Conservation (phyloP, 1,140 invertebrate genomes). For the Meloidogyne chitwoodi region DNA sequence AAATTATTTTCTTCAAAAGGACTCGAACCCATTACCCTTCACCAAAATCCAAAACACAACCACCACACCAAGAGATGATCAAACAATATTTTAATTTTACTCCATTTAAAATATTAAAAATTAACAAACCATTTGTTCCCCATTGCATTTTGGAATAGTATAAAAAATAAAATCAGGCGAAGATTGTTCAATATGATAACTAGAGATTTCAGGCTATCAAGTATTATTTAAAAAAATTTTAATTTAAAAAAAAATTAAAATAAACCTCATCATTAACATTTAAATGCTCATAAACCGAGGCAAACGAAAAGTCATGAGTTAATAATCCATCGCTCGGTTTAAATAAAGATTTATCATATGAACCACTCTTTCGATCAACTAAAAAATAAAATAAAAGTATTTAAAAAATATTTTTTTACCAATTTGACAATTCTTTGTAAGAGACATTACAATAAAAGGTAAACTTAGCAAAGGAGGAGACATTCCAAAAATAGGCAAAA, state of each 20-base stretch:
- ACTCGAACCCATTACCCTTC: background rate
- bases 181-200: conserved; percentile 2
- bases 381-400: background rate
- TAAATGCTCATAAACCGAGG: conserved; percentile 23
- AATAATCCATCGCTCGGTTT: background rate
- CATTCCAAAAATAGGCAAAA: background rate
- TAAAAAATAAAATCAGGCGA: conserved; percentile 27
- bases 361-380: background rate
- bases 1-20: too few relatives aligned
- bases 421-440: background rate
- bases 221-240: background rate
- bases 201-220: conserved; percentile 14
- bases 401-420: background rate
- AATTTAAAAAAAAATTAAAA: background rate
- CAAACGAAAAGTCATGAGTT: conserved; percentile 13
- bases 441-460: background rate
- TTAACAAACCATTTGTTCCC: background rate
- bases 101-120: too few relatives aligned
- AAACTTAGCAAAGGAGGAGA: background rate
- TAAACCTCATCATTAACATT: conserved; percentile 10
- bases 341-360: background rate
- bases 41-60: too few relatives aligned
- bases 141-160: background rate
- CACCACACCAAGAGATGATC: background rate
- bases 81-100: too few relatives aligned